Base-by-base conservation (phyloP, 1,140 invertebrate genomes). In the Cecropterus lyciades region DNA sequence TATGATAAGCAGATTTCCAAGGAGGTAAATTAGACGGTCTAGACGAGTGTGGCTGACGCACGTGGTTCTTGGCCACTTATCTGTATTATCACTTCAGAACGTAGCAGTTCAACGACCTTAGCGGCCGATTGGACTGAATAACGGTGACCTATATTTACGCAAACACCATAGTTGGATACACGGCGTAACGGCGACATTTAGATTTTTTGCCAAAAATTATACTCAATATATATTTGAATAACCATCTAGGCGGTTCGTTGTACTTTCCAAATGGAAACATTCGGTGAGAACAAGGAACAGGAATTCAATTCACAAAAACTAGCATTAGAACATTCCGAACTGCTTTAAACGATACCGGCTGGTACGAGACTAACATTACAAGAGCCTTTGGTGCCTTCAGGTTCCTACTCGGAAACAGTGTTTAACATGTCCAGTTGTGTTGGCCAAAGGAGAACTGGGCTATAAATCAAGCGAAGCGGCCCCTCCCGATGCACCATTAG, bases 401-500 rank as follows among this genome's bases (percentile, higher is more conserved):
- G 40, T 17, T 49, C 0, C 14, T 0, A 27, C 27, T 15, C 8
- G 15, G 10, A 30, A 17, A n/a, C 57, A 24, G 13, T 16, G 45
- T 8, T 40, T 14, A 11, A 20, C 14, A 60, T 42, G 11, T 13
- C 48, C 33, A n/a, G 14, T 51, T 63, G 52, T 6, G 9, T 16
- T 63, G 48, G 60, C 17, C 30, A 20, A 15, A 60, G 56, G 57
- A 67, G 67, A 65, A 67, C 27, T 55, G 63, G 56, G 68, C 63
- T 78, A 85, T 83, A 83, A 83, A 83, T 81, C 77, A 85, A 52
- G 55, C 45, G 51, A 56, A 49, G 67, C 70, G 75, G 73, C 79
- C 73, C 75, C 74, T 48, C 57, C 72, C 70, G 60, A 67, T 79
- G 69, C 81, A 79, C 71, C 79, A 86, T 86, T 85, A 84, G 67